Evolutionary conservation across 2,888 invertebrate genomes (phyloP).

Genomic region (Tinea trinotella): DNA sequence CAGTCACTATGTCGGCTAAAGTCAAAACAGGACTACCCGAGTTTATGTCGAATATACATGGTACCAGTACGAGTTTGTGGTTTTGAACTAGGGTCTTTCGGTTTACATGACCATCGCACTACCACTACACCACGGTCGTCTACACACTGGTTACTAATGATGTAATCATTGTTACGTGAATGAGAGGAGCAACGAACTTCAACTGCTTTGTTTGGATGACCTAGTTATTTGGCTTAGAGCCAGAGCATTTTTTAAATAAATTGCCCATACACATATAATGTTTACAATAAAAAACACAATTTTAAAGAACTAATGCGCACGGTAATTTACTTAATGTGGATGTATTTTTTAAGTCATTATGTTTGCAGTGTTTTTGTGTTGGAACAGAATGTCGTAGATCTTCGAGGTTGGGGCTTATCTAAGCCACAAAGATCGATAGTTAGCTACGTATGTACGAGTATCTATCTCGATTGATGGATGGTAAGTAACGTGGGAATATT

Average conservation of each 20-base stretch:
- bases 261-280: constrained; percentile 1
- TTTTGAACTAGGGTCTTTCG: no score
- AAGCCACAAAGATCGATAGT: neutral
- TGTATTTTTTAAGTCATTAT: no score
- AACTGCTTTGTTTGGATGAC: constrained; percentile 6
- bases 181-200: constrained; percentile 1
- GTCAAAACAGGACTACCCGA: no score
- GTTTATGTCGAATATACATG: no score
- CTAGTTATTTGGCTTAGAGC: constrained; percentile 13
- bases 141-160: constrained; percentile 10
- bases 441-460: neutral
- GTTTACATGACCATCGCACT: no score
- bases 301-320: neutral
- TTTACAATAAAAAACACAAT: neutral
- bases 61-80: no score
- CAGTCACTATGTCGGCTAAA: no score
- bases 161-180: neutral
- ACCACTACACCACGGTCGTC: no score
- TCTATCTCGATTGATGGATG: neutral
- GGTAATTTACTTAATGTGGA: neutral
- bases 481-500: neutral
- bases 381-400: neutral
- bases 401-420: neutral
- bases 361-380: no score
- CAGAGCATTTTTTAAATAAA: constrained; percentile 16